These are phyloP conservation scores for Corythoichthys haematopterus DNA, from an alignment of 2,113 vertebrate genomes.

Conservation along the genomic window DNA sequence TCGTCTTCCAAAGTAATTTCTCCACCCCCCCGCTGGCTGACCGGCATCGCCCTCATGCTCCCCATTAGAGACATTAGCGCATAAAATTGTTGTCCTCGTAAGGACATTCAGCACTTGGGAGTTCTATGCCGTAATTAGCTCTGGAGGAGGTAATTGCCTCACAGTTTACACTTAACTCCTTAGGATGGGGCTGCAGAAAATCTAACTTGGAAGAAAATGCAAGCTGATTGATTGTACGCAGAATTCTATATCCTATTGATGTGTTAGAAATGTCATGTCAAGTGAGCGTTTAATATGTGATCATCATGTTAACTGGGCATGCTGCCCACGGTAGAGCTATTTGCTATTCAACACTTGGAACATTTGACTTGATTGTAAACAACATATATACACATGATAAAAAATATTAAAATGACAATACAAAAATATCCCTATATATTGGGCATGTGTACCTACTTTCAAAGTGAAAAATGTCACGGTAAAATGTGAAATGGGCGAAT, in stretches of 20 bases:
- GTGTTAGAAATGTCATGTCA: constrained; percentile 17
- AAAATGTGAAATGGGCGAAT: background rate
- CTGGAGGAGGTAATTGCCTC: constrained; percentile 20
- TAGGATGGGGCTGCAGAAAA: constrained; percentile 10
- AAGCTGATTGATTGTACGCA: constrained; percentile 24
- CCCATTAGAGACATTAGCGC: constrained; percentile 14
- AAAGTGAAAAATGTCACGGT: too few relatives aligned
- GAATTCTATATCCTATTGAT: constrained; percentile 24
- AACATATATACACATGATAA: too few relatives aligned
- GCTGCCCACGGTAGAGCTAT: constrained; percentile 11
- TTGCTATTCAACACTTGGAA: too few relatives aligned
- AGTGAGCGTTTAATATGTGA: constrained; percentile 6
- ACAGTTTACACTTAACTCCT: constrained; percentile 20
- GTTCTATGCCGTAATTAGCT: constrained; percentile 30
- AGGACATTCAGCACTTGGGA: constrained; percentile 3
- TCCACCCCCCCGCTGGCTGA: constrained; percentile 5
- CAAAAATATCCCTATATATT: too few relatives aligned
- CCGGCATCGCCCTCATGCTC: constrained; percentile 19
- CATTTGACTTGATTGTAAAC: too few relatives aligned
- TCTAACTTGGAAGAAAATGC: background rate
- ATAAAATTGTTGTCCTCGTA: constrained; percentile 19
- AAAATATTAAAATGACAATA: too few relatives aligned
- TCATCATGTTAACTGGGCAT: constrained; percentile 33
- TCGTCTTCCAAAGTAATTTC: constrained; percentile 23
- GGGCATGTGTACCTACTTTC: too few relatives aligned